Base-by-base conservation (phyloP, 2,113 vertebrate genomes). In the Monarcha castaneiventris region DNA sequence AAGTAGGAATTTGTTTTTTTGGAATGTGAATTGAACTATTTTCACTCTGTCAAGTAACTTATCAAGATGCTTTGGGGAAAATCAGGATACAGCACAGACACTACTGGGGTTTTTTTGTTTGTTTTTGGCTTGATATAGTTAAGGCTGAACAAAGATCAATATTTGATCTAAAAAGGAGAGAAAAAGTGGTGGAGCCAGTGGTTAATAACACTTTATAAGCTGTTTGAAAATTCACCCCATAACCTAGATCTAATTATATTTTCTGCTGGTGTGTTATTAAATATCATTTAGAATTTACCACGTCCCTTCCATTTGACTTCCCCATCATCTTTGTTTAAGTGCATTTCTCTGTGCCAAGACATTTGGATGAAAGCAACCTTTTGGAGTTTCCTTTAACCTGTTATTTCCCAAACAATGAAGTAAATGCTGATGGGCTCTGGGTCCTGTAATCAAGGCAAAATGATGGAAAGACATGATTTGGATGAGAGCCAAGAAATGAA, bases 91-190 rank as follows among this genome's bases (percentile, higher is more conserved):
- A 94, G 87, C 66, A 48, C 37, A 93, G 87, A n/a, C 87, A 32
- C 23, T 95, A 7, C 33, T 92, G 29, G 20, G 22, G n/a, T 17
- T 8, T 43, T 30, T 61, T 61, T n/a, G n/a, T 48, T 84, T 80
- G 41, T 2, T 83, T 59, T 89, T 94, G 71, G 55, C 58, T 85
- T 84, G 22, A 11, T 59, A 5, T 29, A 48, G 37, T 78, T 77
- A 75, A 91, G 64, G 66, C 81, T 94, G 87, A 93, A 76, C 66
- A 93, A 69, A 92, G 52, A 89, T 83, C n/a, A 41, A 52, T 71
- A 87, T 78, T 93, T 90, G 80, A 87, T 89, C 55, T 90, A 83
- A 92, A 95, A 92, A 64, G 29, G 32, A 63, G 82, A 77, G 44
- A 75, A 84, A 66, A 78, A 89, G 18, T 55, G 17, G 10, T 84